phyloP scores from a whole-genome alignment of 2,888 invertebrate species.

The Plemyria rubiginata region DNA sequence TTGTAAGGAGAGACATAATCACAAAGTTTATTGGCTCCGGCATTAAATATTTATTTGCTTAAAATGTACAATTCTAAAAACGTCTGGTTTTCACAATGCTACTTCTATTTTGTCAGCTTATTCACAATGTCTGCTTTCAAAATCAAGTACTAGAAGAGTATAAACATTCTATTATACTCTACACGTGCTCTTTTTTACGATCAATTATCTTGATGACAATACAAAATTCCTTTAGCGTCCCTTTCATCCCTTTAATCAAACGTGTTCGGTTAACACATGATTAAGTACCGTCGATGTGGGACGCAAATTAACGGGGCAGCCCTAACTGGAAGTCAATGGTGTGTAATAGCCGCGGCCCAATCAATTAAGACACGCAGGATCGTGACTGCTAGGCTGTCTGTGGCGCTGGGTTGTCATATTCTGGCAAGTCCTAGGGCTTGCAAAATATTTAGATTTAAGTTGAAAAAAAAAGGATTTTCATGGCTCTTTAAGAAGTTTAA shows the following conservation, averaged over 20 bases:
- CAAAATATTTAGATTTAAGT: not conserved
- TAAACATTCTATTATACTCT: not conserved
- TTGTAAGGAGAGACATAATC: no score
- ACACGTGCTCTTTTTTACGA: conserved; percentile 10
- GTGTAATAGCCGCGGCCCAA: conserved; percentile 61
- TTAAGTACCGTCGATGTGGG: conserved; percentile 40
- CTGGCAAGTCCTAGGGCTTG: not conserved
- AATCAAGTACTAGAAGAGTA: no score
- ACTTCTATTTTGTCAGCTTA: no score
- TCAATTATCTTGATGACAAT: conserved; percentile 16
- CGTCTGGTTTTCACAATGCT: no score
- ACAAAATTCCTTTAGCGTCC: conserved; percentile 23
- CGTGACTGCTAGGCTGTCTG: conserved; percentile 19
- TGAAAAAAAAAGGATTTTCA: not conserved
- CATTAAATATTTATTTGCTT: no score
- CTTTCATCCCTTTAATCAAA: conserved; percentile 41
- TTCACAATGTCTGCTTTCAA: no score
- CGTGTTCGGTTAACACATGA: conserved; percentile 42
- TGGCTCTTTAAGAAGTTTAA: no score
- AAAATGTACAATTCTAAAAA: no score
- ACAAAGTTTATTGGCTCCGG: no score
- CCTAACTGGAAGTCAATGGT: conserved; percentile 60
- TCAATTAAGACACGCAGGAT: conserved; percentile 56
- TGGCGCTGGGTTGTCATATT: conserved; percentile 33
- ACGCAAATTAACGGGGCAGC: conserved; percentile 49